Evolutionary conservation across 1,140 invertebrate genomes (phyloP), one percentile per base, ranked within the genome.

Genomic region (Drosophila athabasca): DNA sequence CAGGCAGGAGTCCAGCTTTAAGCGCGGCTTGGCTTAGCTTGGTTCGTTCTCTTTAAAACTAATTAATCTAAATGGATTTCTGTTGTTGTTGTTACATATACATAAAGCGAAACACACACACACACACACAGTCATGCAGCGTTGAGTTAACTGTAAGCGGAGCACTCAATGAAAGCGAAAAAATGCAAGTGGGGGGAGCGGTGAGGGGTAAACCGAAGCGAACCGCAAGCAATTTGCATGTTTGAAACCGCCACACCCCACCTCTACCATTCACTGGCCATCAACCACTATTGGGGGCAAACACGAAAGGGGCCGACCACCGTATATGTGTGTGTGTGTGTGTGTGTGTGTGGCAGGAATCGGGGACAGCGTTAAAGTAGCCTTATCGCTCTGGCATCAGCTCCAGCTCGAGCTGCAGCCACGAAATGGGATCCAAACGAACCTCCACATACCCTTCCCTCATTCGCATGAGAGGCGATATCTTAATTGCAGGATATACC

Each of bases 11-110:
- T 9, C 2, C 22, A 17, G 45, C 13, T 31, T 8, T 50, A 39
- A 53, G 61, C 31, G 44, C 54, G 43, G 59, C 71, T 71, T 66
- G 68, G 66, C 17, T 19, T 66, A 65, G 66, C 17, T 19, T 19
- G 0, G 17, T 19, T 19, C 17, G 17, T 79, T 73, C 76, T 76
- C 79, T 88, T 79, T 70, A 88, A 87, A 88, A 88, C 83, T 88
- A 88, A 88, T 88, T 88, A 88, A 88, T 88, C 83, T 83, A 88
- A 88, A 88, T 88, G 83, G 83, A 79, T 88, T 76, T 88, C 83
- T 88, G 83, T 88, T 88, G 83, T 88, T 79, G 83, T 73, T 88
- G 83, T 73, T 88, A 79, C 59, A 79, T 72, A 76, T 72, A n/a
- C n/a, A 76, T 77, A 78, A 77, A 77, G 62, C 64, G 61, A 61